Conservation (phyloP, 2,888 invertebrate genomes). For the Amphiduros pacificus region DNA sequence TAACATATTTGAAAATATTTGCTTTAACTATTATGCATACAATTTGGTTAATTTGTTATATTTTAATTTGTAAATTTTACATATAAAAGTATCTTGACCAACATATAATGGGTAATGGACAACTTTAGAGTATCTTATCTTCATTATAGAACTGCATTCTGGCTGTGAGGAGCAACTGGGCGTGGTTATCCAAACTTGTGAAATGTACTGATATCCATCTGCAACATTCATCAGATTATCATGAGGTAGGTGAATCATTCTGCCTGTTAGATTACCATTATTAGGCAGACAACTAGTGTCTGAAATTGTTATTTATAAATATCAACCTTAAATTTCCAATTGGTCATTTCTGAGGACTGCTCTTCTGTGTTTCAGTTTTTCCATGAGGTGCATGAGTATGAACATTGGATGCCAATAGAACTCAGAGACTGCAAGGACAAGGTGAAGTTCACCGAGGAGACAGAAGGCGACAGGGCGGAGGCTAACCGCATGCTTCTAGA, state of each 20-base stretch:
- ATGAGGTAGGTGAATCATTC: conserved; percentile 40
- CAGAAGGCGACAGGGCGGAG: conserved; percentile 38
- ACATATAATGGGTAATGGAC: not conserved
- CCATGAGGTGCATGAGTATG: conserved; percentile 52
- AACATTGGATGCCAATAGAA: conserved; percentile 54
- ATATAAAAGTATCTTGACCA: not conserved
- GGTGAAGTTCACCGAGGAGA: conserved; percentile 36
- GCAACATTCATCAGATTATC: conserved; percentile 50
- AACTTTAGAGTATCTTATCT: not conserved
- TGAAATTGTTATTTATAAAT: not conserved
- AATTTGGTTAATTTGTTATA: not conserved
- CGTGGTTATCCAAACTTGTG: conserved; percentile 48
- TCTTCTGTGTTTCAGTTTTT: conserved; percentile 44
- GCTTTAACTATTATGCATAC: not conserved
- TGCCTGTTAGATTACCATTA: not conserved
- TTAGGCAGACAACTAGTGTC: not conserved
- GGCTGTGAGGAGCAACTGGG: conserved; percentile 52
- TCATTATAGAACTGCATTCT: conserved; percentile 46
- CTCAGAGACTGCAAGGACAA: conserved; percentile 41
- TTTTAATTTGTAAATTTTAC: not conserved
- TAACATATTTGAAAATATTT: not conserved
- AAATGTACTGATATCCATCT: conserved; percentile 54
- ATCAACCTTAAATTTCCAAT: no score
- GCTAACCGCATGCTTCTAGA: conserved; percentile 42
- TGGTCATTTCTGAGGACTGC: no score